Conservation (phyloP, 2,113 vertebrate species). For the Thamnophis sirtalis region DNA sequence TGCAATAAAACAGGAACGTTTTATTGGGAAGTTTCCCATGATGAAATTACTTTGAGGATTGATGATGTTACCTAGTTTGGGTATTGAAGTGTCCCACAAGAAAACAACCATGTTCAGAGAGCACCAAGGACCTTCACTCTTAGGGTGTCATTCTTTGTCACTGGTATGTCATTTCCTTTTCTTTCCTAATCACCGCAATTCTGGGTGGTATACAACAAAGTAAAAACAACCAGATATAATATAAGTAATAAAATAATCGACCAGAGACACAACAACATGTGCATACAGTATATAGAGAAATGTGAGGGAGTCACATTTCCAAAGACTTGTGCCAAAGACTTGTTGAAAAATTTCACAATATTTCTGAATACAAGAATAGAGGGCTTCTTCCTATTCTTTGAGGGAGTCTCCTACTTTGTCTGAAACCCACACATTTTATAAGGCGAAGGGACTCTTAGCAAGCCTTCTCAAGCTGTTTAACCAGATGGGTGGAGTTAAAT, state of each 20-base stretch:
- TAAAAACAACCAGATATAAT: not conserved
- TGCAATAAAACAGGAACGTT: not conserved
- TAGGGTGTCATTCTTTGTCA: not conserved
- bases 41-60: not conserved
- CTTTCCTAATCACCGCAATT: not conserved
- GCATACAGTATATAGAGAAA: not conserved
- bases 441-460: not conserved
- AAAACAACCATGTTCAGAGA: not conserved
- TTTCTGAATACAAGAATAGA: not conserved
- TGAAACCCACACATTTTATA: not conserved
- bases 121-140: not conserved
- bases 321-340: not conserved
- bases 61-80: not conserved
- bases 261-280: not conserved
- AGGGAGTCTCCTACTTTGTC: not conserved
- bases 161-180: not conserved
- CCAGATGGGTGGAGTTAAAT: not conserved
- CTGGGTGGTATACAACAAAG: not conserved
- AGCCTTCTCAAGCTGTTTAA: not conserved
- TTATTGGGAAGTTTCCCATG: not conserved
- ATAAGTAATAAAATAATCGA: not conserved
- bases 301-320: not conserved
- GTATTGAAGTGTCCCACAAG: not conserved
- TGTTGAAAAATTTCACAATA: not conserved
- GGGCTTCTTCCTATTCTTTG: not conserved